Base-by-base conservation (phyloP, 92 coral and sea anemone genomes). In the Umimayanthus chanpuru region DNA sequence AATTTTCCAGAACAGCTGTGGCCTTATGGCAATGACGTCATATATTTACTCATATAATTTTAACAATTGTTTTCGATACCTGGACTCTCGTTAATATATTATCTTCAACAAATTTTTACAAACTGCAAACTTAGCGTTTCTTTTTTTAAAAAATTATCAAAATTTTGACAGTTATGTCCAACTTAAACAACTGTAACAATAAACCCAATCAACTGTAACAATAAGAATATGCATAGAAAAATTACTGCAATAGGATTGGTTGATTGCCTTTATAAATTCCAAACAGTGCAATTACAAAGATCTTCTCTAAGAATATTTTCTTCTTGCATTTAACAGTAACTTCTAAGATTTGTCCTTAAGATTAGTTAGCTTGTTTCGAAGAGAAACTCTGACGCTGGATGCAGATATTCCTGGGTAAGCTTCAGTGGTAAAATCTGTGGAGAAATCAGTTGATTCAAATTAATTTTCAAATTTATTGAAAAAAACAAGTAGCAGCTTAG, bases 361-460 rank as follows among this genome's bases (percentile, higher is more conserved):
- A 66, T 4, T 66, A 18, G 72, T 25, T 28, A 66, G 72, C 72
- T 66, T 66, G 26, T 66, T 66, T 66, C 72, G 9, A 25, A 66
- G 72, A 66, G 72, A 66, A 66, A 66, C 9, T 66, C 72, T 20
- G 72, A 66, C 20, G 72, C 20, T 66, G 72, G 72, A 66, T 26
- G 72, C 72, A 66, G 72, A 66, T 66, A 66, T 6, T 66, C 72
- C 72, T 66, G 72, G 72, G 72, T 66, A 66, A 66, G 72, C 72
- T 66, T 66, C 72, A 66, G 72, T 66, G 72, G 29, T 66, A 25
- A 66, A 66, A 66, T 66, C 72, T 66, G 72, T 66, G 72, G 9
- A 66, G 72, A 66, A 66, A 66, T 66, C 72, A 66, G 72, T 66
- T 66, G 72, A 66, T 66, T 66, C 28, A 66, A 66, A 66, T 66